These are phyloP conservation scores for Pycnonotus jocosus DNA, from an alignment of 2,113 vertebrate genomes.

Conservation along the genomic window DNA sequence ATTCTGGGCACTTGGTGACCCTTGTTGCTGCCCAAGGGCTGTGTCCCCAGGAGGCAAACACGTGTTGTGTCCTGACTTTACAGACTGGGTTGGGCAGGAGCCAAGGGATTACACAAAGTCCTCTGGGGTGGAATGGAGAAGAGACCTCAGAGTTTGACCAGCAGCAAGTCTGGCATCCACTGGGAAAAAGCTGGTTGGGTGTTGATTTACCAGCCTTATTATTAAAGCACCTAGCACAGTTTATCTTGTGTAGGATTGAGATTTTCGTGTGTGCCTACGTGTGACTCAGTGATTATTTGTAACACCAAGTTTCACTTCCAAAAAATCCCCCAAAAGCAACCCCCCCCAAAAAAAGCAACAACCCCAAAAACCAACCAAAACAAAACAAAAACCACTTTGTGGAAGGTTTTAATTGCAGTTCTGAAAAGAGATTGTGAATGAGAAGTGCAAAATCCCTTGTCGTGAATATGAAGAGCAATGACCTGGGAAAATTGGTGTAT, in stretches of 20 bases:
- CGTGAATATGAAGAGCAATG: background rate
- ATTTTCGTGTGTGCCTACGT: rapidly evolving
- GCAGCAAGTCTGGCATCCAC: background rate
- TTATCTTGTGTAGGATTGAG: background rate
- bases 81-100: background rate
- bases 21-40: background rate
- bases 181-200: background rate
- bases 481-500: background rate
- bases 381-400: background rate
- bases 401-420: background rate
- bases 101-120: background rate
- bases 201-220: background rate
- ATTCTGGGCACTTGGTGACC: background rate
- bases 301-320: background rate
- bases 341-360: no score
- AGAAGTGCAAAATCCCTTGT: background rate
- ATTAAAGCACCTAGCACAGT: background rate
- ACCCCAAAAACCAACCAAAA: background rate
- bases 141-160: background rate
- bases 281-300: background rate
- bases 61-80: background rate
- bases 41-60: background rate
- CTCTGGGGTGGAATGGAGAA: background rate
- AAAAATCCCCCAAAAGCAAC: no score
- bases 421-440: background rate